These are phyloP conservation scores for Tauraco hartlaubi DNA, from an alignment of 2,797 vertebrate species.

Conservation along the genomic window DNA sequence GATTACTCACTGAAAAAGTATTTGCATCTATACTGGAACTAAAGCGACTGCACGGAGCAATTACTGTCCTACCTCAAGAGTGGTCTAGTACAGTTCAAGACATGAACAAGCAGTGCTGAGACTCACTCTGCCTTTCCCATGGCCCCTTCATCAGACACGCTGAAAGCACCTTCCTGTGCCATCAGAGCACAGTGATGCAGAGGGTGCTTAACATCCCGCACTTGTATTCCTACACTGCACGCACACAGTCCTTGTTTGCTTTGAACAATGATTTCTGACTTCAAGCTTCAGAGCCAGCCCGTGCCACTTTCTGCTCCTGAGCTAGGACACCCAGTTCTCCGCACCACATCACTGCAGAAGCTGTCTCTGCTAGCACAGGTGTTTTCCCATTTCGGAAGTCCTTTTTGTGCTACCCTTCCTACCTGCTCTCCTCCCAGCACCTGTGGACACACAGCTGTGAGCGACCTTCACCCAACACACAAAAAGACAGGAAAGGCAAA, in stretches of 20 bases:
- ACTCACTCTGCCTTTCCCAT: not conserved
- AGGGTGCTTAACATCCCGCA: not conserved
- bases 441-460: not conserved
- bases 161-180: not conserved
- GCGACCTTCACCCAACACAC: accelerated
- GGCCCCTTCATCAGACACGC: not conserved
- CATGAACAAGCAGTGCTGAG: not conserved
- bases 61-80: not conserved
- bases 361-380: not conserved
- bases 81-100: not conserved
- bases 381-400: not conserved
- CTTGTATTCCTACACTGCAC: not conserved
- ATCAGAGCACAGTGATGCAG: not conserved
- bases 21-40: not conserved
- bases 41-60: not conserved
- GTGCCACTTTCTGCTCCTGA: not conserved
- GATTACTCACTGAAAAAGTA: not conserved
- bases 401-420: not conserved
- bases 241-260: constrained; percentile 10
- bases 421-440: not conserved
- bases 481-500: not conserved
- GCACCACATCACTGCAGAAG: not conserved
- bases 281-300: not conserved
- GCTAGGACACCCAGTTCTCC: not conserved
- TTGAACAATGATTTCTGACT: not conserved